These are phyloP conservation scores for Bungarus multicinctus DNA, from an alignment of 2,113 vertebrate genomes.

Conservation along the genomic window DNA sequence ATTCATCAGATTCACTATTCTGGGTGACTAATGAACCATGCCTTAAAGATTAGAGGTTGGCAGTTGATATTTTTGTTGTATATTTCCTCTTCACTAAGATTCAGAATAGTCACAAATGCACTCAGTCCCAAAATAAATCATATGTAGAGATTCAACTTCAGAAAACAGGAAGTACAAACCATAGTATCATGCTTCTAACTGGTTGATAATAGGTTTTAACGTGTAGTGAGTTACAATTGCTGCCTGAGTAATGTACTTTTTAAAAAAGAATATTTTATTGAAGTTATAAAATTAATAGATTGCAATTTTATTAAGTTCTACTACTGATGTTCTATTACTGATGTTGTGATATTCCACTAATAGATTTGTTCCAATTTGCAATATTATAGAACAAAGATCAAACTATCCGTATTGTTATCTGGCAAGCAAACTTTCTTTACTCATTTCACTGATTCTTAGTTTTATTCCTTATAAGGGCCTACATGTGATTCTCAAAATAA, in stretches of 20 bases:
- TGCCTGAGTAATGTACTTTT: background rate
- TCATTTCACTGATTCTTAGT: background rate
- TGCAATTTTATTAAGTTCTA: background rate
- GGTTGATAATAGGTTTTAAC: background rate
- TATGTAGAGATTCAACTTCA: background rate
- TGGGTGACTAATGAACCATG: rapidly evolving
- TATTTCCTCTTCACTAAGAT: background rate
- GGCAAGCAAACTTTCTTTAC: background rate
- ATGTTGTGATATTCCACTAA: background rate
- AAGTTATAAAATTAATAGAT: background rate
- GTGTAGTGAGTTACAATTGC: background rate
- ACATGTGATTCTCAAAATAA: background rate
- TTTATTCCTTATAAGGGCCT: background rate
- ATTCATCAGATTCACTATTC: constrained; percentile 8
- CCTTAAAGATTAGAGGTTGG: background rate
- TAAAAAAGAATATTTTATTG: background rate
- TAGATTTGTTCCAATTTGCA: background rate
- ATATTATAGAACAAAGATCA: background rate
- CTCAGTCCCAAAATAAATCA: background rate
- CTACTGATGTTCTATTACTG: too few relatives aligned
- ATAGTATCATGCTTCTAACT: background rate
- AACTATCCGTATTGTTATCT: background rate
- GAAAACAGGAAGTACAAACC: background rate
- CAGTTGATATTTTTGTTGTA: background rate
- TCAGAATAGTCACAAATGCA: background rate